Evolutionary conservation across 1,140 invertebrate genomes (phyloP), one percentile per base, ranked within the genome.

Genomic region (Caenorhabditis briggsae): DNA sequence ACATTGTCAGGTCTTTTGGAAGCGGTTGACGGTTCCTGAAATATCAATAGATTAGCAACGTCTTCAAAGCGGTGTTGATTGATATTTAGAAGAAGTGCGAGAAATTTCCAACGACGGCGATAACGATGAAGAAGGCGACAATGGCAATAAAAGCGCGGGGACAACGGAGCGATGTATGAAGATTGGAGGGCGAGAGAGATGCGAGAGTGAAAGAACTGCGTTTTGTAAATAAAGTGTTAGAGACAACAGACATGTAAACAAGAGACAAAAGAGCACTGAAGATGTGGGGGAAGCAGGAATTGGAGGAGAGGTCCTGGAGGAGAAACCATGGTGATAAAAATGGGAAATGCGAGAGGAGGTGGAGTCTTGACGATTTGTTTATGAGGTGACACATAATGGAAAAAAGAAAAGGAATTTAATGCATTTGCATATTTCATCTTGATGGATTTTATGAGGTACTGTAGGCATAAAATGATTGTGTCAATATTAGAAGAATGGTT

Each of bases 301-400:
- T n/a, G 16, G 18, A 9, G 5, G 46, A 53, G 70, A 18, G 43
- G n/a, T 16, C 46, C 12, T 16, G 16, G 12, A 43, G 70, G 7
- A 78, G 70, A 53, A 78, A 78, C 70, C 70, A 78, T 78, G 70
- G 70, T 78, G 70, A 78, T 78, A 78, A 78, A 78, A 78, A 53
- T 78, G 43, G n/a, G 70, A 50, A 46, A 50, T 46, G 16, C 16
- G 41, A 50, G 46, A 50, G 8, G 46, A n/a, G 23, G 70, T 23
- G 3, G 46, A 50, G 70, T 11, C n/a, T 20, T 50, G 70, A 23
- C 23, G 43, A 78, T 78, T 16, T 70, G 33, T 70, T 70, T 70
- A 78, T 78, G 70, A 78, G 70, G 70, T 78, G 70, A 78, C 70
- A 50, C 70, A 78, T 78, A n/a, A 20, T 18, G 43, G 46, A 70